Base-by-base conservation (phyloP, 2,113 vertebrate species). In the Boulengerochromis microlepis region DNA sequence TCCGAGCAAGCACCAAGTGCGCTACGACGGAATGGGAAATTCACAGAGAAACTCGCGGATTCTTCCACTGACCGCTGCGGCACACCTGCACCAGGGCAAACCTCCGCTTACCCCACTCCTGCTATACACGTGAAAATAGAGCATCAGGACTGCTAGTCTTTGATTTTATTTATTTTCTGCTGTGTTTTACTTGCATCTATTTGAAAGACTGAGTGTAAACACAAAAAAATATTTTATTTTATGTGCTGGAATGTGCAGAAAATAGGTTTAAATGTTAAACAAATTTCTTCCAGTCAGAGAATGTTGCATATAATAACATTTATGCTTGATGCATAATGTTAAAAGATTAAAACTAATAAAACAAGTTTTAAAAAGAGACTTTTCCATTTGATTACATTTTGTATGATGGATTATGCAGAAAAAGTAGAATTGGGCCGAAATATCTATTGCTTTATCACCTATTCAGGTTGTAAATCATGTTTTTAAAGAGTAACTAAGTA, bases 391-490 rank as follows among this genome's bases (percentile, higher is more conserved):
- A 22, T 54, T 54, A 54, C n/a, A 22, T 54, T 54, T 54, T 12
- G 0, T 54, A 0, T 54, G 52, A 54, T 24, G 53, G 2, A 54
- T 54, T 54, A 54, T 24, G n/a, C 1, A 54, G 53, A 12, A 12
- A 54, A 7, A 54, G n/a, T 7, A 54, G n/a, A 54, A 54, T 2
- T 54, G 10, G 52, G n/a, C 3, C 22, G 52, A 54, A 54, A 54
- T 0, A 22, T 12, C n/a, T 54, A 54, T 54, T 2, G 2, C 10
- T 54, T 54, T 1, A 4, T 54, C 0, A 1, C 53, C 10, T 54
- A 12, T 54, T 54, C 10, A 54, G 53, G 53, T 24, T 24, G 6
- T 54, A 24, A 12, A 24, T 56, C 53, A 0, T 24, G 11, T 56
- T 56, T 54, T 56, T 13, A 13, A 56, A 56, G 12, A 7, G n/a